Base-by-base conservation (phyloP, 1,140 invertebrate genomes). In the Neuroterus valhalla region DNA sequence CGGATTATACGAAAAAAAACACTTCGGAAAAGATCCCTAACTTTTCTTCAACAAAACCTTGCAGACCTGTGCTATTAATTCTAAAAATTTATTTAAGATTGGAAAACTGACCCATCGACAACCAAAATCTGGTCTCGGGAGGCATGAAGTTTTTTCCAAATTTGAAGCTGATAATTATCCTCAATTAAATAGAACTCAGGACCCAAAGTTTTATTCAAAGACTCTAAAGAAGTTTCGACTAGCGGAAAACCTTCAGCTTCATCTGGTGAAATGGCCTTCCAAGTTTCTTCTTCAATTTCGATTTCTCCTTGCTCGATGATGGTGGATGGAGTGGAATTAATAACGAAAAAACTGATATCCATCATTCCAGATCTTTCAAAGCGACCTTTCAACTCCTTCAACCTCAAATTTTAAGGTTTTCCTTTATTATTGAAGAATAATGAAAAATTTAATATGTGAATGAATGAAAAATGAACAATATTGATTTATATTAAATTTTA, bases 41-140 rank as follows among this genome's bases (percentile, higher is more conserved):
- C n/a, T n/a, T n/a, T n/a, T n/a, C n/a, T n/a, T n/a, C n/a, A n/a
- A n/a, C n/a, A n/a, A n/a, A n/a, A n/a, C n/a, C n/a, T n/a, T n/a
- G n/a, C n/a, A n/a, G n/a, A n/a, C n/a, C n/a, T n/a, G n/a, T n/a
- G n/a, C n/a, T n/a, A 38, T 10, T 38, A 38, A 38, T 38, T 38
- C 0, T 38, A 38, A 8, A 38, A 8, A 38, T 38, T 5, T 10
- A 10, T 8, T 8, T 38, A 38, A 38, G 31, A 70, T 5, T 70
- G 17, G 23, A 11, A 72, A 45, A 14, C 79, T 80, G 74, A 88
- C 84, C 84, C 79, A 78, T 89, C 88, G 2, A 89, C 71, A 12
- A 89, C 76, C 21, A 86, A 44, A 11, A 89, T 81, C 72, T 89
- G 85, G 55, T 89, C 84, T 48, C 80, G 84, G 10, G 80, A 83